Evolutionary conservation across 2,888 invertebrate species (phyloP).

Genomic region (Pachydiplax longipennis): DNA sequence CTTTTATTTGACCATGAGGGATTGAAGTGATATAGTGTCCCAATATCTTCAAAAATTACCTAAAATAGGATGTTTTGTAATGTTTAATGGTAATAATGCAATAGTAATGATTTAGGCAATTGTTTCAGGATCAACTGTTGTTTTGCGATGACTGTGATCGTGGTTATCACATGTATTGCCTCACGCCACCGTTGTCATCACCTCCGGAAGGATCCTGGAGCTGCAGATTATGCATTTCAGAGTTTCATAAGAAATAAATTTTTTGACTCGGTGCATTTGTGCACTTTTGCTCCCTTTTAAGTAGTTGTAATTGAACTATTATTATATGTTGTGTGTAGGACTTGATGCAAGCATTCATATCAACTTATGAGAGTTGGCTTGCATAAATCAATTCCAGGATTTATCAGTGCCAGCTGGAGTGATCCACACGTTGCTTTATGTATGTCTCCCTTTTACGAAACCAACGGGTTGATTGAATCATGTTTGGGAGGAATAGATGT

Average conservation of each 20-base stretch:
- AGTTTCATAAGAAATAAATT: conserved; percentile 72
- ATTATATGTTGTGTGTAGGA: conserved; percentile 29
- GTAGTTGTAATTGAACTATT: conserved; percentile 22
- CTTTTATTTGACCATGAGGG: too few species aligned
- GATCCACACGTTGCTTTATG: conserved; percentile 12
- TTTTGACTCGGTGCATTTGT: conserved; percentile 6
- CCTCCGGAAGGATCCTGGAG: conserved; percentile 98
- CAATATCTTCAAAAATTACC: neutral
- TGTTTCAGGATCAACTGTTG: conserved; percentile 87
- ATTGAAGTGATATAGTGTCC: neutral
- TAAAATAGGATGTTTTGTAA: neutral
- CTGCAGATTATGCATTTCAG: conserved; percentile 85
- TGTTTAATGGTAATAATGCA: neutral
- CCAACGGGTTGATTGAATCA: neutral
- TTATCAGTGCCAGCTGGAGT: conserved; percentile 12
- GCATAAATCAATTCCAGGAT: neutral
- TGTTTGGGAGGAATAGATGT: neutral
- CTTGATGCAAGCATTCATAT: neutral
- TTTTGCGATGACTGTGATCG: conserved; percentile 99
- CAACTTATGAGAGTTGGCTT: neutral
- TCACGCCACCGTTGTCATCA: conserved; percentile 90
- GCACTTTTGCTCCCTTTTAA: conserved; percentile 7
- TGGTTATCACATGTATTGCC: conserved; percentile 99
- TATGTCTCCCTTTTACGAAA: neutral
- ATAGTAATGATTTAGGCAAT: neutral